Base-by-base conservation (phyloP, 2,113 vertebrate species). In the Tichodroma muraria region DNA sequence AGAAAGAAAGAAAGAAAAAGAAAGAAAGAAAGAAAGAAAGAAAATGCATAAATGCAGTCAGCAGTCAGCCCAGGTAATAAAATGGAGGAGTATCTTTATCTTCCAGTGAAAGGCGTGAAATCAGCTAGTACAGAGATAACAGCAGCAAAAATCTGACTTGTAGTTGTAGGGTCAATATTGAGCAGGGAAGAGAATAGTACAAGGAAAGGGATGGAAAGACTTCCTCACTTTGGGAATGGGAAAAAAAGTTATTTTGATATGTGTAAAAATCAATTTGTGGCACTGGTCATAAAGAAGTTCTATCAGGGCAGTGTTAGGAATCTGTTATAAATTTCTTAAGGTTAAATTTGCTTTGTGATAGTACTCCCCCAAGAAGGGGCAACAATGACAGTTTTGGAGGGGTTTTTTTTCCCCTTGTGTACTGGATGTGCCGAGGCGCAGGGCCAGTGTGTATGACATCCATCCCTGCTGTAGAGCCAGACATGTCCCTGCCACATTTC, bases 131-230 rank as follows among this genome's bases (percentile, higher is more conserved):
- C 4, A 44, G 75, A 72, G n/a, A 61, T 14, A 85, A 50, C 25
- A 68, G 52, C 49, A 85, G 61, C 8, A 11, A 14, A 20, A 84
- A 38, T 27, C 30, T 63, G 38, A 75, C 22, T 13, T 4, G 1
- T 40, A 37, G 4, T 6, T 76, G 19, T n/a, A 69, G 14, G 11
- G 7, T n/a, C 1, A 0, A 8, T 52, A 79, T 6, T 1, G 0
- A 68, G 13, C 40, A 80, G 50, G 22, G 53, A 61, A 85, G 28
- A 54, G 20, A 80, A 56, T 13, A 45, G 33, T 66, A 71, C 6
- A 35, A 7, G 8, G 3, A 13, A 88, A 33, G 13, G 11, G 7
- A 38, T 53, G 37, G 54, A 83, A 77, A 80, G 7, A 22, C 45
- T 49, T 73, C 45, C 35, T 68, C 30, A 11, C 31, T 56, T 56